phyloP scores from a whole-genome alignment of 2,113 vertebrate genomes.

The Jaculus jaculus region DNA sequence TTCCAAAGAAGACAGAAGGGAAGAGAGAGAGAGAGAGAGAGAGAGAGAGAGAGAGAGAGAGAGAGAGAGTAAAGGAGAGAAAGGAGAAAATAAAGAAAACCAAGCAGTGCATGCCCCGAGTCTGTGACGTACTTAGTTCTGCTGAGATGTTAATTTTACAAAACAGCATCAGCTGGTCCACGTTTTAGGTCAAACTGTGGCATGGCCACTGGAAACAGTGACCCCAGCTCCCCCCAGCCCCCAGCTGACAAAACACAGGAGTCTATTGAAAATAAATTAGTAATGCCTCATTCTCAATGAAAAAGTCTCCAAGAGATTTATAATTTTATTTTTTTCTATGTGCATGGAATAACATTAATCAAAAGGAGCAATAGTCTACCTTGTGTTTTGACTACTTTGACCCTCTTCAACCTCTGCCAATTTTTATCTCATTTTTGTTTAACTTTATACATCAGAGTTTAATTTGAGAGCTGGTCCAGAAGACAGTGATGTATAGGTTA shows the following conservation, averaged over 20 bases:
- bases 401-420: slow-evolving; percentile 96
- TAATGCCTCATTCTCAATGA: slow-evolving; percentile 79
- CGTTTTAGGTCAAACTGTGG: background rate
- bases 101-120: too few species aligned
- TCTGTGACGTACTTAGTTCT: too few species aligned
- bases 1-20: too few species aligned
- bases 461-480: slow-evolving; percentile 94
- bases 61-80: too few species aligned
- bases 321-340: slow-evolving; percentile 86
- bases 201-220: slow-evolving; percentile 52
- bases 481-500: slow-evolving; percentile 99
- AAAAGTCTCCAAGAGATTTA: slow-evolving; percentile 79
- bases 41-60: too few species aligned
- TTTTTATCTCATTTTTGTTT: slow-evolving; percentile 98
- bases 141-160: background rate
- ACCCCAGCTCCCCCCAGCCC: background rate
- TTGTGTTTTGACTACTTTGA: slow-evolving; percentile 89
- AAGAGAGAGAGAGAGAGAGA: too few species aligned
- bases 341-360: slow-evolving; percentile 88
- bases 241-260: slow-evolving; percentile 62
- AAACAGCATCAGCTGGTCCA: slow-evolving; percentile 34
- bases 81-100: too few species aligned
- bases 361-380: slow-evolving; percentile 87
- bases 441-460: slow-evolving; percentile 99
- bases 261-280: slow-evolving; percentile 86